Evolutionary conservation across 2,888 invertebrate genomes (phyloP), one percentile per base, ranked within the genome.

Genomic region (Himalopsyche tibetana): DNA sequence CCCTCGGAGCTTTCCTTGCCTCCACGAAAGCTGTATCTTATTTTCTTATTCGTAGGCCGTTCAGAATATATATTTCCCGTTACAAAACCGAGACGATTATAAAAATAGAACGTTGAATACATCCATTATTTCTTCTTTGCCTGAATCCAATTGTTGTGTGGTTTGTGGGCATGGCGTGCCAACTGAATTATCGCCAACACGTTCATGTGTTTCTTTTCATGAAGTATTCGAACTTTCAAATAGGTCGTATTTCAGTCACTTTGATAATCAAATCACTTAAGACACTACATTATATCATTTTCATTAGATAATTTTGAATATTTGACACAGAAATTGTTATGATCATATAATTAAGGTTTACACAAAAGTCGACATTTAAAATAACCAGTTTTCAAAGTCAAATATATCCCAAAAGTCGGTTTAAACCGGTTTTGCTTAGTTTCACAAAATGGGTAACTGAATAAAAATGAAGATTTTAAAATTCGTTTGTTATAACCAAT

Each of bases 81-180:
- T 63, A 63, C 63, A 63, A 63, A 63, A 63, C 63, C 63, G 28
- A 63, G 63, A 63, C 63, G 63, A 63, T 63, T 63, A 63, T 63
- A 63, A 63, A 63, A 63, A 63, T 63, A 63, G 63, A 63, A 63
- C 63, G 63, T 63, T 63, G 63, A 63, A 63, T 63, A 63, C 63
- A 63, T 63, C 63, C 63, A 63, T 63, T 63, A 63, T 63, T 63
- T 63, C 63, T 63, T 63, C 63, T 63, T 63, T 63, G 63, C 63
- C 63, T 63, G 63, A 63, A 63, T 63, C 63, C 63, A 63, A 63
- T 63, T 63, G 63, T 63, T 63, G 63, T 63, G 28, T 28, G 63
- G 63, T 63, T 63, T 63, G 63, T 63, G 63, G 19, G 63, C 28
- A 63, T 19, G 19, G 63, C 63, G 63, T 63, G 63, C 63, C 63